A percentile compares a stretch with the other conserved stretches of the same genome.
phyloP scores from a whole-genome alignment of 2,113 vertebrate species.

The Fukomys damarensis region DNA sequence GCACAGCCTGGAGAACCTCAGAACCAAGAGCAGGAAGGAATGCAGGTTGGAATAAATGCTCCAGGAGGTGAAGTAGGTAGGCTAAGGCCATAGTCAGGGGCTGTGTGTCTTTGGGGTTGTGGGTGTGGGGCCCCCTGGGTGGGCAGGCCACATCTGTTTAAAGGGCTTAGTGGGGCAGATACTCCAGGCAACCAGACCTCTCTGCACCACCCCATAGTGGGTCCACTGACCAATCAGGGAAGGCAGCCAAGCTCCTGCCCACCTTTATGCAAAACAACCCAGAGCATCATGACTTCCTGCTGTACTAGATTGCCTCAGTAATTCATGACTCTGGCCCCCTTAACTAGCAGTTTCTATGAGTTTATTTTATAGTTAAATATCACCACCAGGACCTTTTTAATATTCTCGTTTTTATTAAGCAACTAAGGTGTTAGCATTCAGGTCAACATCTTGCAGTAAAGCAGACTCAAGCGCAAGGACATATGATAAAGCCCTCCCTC shows the following conservation, averaged over 20 bases:
- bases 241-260: not conserved
- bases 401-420: constrained; percentile 59
- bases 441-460: not conserved
- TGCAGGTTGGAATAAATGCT: not conserved
- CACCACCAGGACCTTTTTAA: constrained; percentile 15
- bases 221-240: not conserved
- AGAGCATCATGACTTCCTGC: accelerated
- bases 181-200: not conserved
- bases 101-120: not conserved
- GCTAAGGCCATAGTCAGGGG: too few species aligned
- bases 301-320: not conserved
- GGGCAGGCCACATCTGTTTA: not conserved
- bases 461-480: not conserved
- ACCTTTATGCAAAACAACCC: not conserved
- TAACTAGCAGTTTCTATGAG: not conserved
- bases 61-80: not conserved
- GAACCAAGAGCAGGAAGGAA: not conserved
- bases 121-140: accelerated
- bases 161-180: not conserved
- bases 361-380: constrained; percentile 44
- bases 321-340: not conserved
- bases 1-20: not conserved
- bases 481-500: not conserved
- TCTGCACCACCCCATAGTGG: too few species aligned
- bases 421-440: constrained; percentile 33